A percentile compares a stretch with the other conserved stretches of the same genome.
These are phyloP conservation scores for Epirrita christyi DNA, from an alignment of 2,888 invertebrate genomes.

Conservation along the genomic window DNA sequence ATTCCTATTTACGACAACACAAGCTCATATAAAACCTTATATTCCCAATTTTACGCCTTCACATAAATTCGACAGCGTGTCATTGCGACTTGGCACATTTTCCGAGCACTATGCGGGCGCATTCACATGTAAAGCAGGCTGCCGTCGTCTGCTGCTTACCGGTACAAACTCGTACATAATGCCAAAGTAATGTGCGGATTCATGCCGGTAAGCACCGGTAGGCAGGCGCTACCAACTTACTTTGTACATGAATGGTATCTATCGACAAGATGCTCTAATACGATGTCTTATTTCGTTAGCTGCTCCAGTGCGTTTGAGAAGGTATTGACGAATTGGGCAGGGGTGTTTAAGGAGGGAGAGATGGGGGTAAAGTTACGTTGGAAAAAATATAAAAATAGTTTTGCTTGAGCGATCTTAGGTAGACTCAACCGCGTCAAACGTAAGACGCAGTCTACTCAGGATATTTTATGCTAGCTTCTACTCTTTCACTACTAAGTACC, in stretches of 20 bases:
- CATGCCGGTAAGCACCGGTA: background rate
- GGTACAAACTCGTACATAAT: too few species aligned
- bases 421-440: too few species aligned
- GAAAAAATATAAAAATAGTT: background rate
- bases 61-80: conserved; percentile 10
- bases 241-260: background rate
- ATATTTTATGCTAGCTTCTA: too few species aligned
- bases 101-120: background rate
- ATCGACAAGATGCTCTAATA: background rate
- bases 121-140: background rate
- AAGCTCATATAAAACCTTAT: conserved; percentile 10
- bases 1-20: conserved; percentile 17
- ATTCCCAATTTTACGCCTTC: conserved; percentile 21
- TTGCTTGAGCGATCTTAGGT: too few species aligned
- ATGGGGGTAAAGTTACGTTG: background rate
- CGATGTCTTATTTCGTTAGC: conserved; percentile 16
- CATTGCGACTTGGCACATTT: conserved; percentile 1
- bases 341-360: background rate
- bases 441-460: too few species aligned
- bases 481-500: too few species aligned
- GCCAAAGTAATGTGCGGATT: too few species aligned
- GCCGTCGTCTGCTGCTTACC: background rate
- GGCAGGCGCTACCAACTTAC: background rate
- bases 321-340: conserved; percentile 8
- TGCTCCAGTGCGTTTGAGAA: conserved; percentile 17